phyloP scores from a whole-genome alignment of 2,113 vertebrate species.

The Sakesphorus luctuosus region DNA sequence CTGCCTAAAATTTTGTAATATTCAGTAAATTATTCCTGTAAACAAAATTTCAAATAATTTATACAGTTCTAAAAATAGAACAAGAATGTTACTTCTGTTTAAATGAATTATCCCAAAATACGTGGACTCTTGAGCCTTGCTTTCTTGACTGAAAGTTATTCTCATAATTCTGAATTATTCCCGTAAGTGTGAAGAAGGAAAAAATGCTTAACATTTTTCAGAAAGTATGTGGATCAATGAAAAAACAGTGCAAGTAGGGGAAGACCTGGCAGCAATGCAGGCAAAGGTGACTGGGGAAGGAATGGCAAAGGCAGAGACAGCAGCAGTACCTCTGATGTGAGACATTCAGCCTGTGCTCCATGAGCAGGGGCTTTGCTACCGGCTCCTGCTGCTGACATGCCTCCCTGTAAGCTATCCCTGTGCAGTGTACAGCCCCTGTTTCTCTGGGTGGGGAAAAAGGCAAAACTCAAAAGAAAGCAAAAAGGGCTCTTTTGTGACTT shows the following conservation, averaged over 20 bases:
- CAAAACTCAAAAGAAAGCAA: background rate
- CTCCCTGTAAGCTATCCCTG: background rate
- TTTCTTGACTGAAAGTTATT: background rate
- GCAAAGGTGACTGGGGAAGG: background rate
- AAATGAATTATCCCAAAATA: background rate
- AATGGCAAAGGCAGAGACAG: background rate
- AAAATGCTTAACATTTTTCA: background rate
- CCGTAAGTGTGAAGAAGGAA: background rate
- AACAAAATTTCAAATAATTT: background rate
- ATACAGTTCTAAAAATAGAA: background rate
- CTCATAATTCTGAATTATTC: too few relatives aligned
- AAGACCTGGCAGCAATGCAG: background rate
- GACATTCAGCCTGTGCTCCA: background rate
- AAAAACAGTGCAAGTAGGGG: background rate
- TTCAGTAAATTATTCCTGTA: background rate
- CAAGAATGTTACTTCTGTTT: background rate
- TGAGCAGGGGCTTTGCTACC: background rate
- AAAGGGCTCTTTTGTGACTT: slow-evolving; percentile 61
- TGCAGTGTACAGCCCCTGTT: background rate
- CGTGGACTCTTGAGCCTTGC: background rate
- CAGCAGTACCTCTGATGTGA: background rate
- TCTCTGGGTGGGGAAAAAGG: background rate
- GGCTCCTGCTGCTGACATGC: background rate
- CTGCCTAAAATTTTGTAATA: background rate
- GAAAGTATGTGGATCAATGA: background rate